These are phyloP conservation scores for Clistopyga incitator DNA, from an alignment of 2,888 invertebrate genomes.

Conservation along the genomic window DNA sequence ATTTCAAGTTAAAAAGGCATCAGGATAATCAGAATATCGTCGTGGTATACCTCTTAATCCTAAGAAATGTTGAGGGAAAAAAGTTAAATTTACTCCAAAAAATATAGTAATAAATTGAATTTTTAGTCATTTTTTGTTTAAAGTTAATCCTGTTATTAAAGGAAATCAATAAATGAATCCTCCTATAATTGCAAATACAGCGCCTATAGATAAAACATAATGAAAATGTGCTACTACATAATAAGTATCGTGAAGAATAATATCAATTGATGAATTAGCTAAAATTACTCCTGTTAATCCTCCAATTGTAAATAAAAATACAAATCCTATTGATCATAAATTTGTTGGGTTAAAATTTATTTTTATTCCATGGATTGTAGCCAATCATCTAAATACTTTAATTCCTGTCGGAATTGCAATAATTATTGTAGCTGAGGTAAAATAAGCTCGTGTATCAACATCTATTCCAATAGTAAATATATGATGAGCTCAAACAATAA, in stretches of 20 bases:
- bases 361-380: constrained; percentile 87
- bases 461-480: constrained; percentile 95
- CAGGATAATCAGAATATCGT: constrained; percentile 91
- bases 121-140: constrained; percentile 88
- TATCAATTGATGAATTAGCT: constrained; percentile 92
- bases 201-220: constrained; percentile 92
- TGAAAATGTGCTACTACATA: constrained; percentile 94
- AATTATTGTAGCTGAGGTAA: constrained; percentile 94
- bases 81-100: constrained; percentile 91
- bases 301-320: constrained; percentile 91
- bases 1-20: constrained; percentile 89
- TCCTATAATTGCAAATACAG: constrained; percentile 91
- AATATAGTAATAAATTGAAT: constrained; percentile 90
- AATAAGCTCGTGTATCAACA: constrained; percentile 93
- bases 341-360: constrained; percentile 87
- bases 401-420: constrained; percentile 94
- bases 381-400: constrained; percentile 93
- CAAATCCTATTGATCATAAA: constrained; percentile 90
- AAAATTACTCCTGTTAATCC: constrained; percentile 89
- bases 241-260: constrained; percentile 92
- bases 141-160: constrained; percentile 87
- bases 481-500: constrained; percentile 94
- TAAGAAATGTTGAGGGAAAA: constrained; percentile 92
- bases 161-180: constrained; percentile 91
- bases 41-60: constrained; percentile 90